phyloP scores from a whole-genome alignment of 30 jellyfish, hydroid and myxozoan genomes.

The Aurelia aurita region DNA sequence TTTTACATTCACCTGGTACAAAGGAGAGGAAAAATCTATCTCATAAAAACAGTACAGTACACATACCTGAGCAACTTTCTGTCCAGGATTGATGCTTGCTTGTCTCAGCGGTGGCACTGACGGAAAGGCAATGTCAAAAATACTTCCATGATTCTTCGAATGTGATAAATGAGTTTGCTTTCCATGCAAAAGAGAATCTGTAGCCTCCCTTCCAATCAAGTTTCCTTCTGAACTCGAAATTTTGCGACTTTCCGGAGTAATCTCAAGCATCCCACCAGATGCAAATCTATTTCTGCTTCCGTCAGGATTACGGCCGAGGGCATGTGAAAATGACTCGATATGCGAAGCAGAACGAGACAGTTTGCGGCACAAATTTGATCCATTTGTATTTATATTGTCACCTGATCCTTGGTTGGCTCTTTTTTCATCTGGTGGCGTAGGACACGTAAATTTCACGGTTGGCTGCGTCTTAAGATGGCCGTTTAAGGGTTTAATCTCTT shows the following conservation, averaged over 20 bases:
- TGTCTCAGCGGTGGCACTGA: slow-evolving; percentile 69
- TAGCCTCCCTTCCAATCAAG: slow-evolving; percentile 5
- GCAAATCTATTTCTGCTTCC: slow-evolving; percentile 8
- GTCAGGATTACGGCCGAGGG: slow-evolving; percentile 5
- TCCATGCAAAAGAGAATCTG: too few species aligned
- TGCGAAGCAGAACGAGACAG: slow-evolving; percentile 67
- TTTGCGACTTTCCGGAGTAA: slow-evolving; percentile 18
- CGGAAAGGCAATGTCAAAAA: slow-evolving; percentile 48
- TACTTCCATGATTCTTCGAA: slow-evolving; percentile 29
- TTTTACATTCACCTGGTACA: too few species aligned
- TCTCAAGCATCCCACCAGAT: background rate
- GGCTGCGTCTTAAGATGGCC: slow-evolving; percentile 45
- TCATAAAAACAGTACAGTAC: background rate
- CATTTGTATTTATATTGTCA: background rate
- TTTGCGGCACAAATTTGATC: slow-evolving; percentile 43
- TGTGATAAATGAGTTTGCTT: background rate
- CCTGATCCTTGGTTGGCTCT: too few species aligned
- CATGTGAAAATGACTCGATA: slow-evolving; percentile 1
- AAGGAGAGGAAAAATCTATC: too few species aligned
- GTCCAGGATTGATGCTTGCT: slow-evolving; percentile 70
- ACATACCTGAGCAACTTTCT: slow-evolving; percentile 89
- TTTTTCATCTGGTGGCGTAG: slow-evolving; percentile 32
- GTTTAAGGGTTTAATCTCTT: slow-evolving; percentile 29
- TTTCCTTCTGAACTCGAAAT: slow-evolving; percentile 64
- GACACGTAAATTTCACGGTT: slow-evolving; percentile 24